These are phyloP conservation scores for Keiferia lycopersicella DNA, from an alignment of 2,888 invertebrate species.

Conservation along the genomic window DNA sequence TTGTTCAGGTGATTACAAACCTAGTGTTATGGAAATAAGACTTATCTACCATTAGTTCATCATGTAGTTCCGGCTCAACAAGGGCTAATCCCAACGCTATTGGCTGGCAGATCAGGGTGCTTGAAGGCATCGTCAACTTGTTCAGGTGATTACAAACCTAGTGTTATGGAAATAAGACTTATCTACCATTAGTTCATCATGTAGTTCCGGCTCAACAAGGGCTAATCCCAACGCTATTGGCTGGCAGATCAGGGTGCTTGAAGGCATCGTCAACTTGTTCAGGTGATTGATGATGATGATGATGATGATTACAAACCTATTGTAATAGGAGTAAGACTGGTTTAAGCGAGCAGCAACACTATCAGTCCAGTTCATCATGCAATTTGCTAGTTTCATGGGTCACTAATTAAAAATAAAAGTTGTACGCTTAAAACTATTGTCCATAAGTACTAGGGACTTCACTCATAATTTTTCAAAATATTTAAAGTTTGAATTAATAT, in stretches of 20 bases:
- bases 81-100: not conserved
- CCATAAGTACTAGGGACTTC: too few relatives aligned
- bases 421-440: too few relatives aligned
- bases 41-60: not conserved
- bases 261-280: slow-evolving; percentile 38
- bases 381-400: too few relatives aligned
- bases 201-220: not conserved
- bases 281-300: too few relatives aligned
- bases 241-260: slow-evolving; percentile 82
- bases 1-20: not conserved
- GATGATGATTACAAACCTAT: too few relatives aligned
- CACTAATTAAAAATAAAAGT: too few relatives aligned
- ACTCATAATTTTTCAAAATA: too few relatives aligned
- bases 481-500: too few relatives aligned
- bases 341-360: too few relatives aligned
- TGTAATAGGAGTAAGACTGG: too few relatives aligned
- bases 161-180: too few relatives aligned
- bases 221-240: not conserved
- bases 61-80: not conserved
- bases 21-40: too few relatives aligned
- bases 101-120: slow-evolving; percentile 78
- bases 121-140: slow-evolving; percentile 56
- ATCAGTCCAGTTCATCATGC: not conserved
- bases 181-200: not conserved
- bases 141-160: not conserved